A percentile compares a stretch with the other conserved stretches of the same genome.
Conservation (phyloP, 2,888 invertebrate genomes). For the Campoletis raptor region DNA sequence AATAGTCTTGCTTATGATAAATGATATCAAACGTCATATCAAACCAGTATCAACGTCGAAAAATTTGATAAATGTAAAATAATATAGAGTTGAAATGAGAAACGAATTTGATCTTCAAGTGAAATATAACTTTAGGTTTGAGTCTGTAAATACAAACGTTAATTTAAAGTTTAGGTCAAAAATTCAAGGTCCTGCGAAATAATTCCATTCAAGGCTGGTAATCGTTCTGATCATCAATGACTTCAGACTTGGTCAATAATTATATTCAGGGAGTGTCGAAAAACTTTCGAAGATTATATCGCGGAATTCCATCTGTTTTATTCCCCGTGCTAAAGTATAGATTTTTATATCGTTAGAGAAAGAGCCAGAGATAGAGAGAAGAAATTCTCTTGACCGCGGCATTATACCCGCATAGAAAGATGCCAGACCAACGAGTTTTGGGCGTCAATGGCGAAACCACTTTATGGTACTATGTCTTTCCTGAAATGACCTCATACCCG, state of each 20-base stretch:
- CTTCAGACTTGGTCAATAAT: background rate
- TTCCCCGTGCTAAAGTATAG: background rate
- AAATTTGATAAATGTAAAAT: background rate
- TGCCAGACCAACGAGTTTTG: conserved; percentile 23
- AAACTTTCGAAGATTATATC: background rate
- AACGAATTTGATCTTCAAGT: background rate
- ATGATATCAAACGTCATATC: background rate
- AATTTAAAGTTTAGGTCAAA: background rate
- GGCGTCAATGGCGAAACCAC: conserved; percentile 46
- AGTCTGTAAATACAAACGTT: background rate
- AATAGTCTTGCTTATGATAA: background rate
- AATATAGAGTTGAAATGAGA: background rate
- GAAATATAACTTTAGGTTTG: background rate
- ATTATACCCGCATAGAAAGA: conserved; percentile 21
- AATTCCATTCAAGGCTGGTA: background rate
- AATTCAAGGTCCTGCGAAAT: background rate
- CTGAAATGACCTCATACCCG: conserved; percentile 64
- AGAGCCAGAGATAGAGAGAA: conserved; percentile 11
- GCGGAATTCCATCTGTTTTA: conserved; percentile 1
- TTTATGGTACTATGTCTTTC: conserved; percentile 55
- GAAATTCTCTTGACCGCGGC: conserved; percentile 37
- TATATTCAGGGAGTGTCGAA: conserved; percentile 19
- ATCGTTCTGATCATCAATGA: background rate
- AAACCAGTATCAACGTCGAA: background rate
- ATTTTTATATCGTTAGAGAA: conserved; percentile 8